Conservation (phyloP, 2,888 invertebrate species). For the Leistus spinibarbis region DNA sequence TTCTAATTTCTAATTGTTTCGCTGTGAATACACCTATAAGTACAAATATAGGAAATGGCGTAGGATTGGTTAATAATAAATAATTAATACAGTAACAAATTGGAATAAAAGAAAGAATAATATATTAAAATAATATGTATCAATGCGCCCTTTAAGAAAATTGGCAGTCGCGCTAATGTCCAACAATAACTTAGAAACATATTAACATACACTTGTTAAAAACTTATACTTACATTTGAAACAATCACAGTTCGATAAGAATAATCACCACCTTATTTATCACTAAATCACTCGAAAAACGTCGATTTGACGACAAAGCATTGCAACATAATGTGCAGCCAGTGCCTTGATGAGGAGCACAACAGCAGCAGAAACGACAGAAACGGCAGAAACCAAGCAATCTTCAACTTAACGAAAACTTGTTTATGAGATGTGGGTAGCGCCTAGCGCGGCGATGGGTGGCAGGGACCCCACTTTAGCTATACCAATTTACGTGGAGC, state of each 20-base stretch:
- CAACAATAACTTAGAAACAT: not conserved
- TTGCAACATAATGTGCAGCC: conserved; percentile 37
- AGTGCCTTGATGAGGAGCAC: not conserved
- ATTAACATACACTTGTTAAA: not conserved
- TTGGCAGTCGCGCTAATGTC: conserved; percentile 11
- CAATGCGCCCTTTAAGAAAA: conserved; percentile 8
- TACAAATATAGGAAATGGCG: no score
- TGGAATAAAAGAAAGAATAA: not conserved
- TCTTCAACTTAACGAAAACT: conserved; percentile 35
- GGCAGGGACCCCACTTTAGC: conserved; percentile 17
- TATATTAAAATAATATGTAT: no score
- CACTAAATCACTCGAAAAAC: conserved; percentile 10
- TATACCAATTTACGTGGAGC: conserved; percentile 11
- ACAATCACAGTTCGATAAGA: conserved; percentile 9
- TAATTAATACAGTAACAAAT: no score
- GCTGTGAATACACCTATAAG: no score
- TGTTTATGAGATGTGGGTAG: conserved; percentile 27
- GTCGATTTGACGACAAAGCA: conserved; percentile 13
- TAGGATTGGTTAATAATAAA: no score
- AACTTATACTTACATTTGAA: conserved; percentile 20
- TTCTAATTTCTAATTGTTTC: no score
- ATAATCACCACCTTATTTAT: conserved; percentile 17
- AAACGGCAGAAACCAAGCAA: not conserved
- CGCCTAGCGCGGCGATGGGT: not conserved
- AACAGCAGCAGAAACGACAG: not conserved